Percentiles rank a stretch among this genome's conserved stretches.
phyloP scores from a whole-genome alignment of 2,888 invertebrate species.

The Dinocampus coccinellae region DNA sequence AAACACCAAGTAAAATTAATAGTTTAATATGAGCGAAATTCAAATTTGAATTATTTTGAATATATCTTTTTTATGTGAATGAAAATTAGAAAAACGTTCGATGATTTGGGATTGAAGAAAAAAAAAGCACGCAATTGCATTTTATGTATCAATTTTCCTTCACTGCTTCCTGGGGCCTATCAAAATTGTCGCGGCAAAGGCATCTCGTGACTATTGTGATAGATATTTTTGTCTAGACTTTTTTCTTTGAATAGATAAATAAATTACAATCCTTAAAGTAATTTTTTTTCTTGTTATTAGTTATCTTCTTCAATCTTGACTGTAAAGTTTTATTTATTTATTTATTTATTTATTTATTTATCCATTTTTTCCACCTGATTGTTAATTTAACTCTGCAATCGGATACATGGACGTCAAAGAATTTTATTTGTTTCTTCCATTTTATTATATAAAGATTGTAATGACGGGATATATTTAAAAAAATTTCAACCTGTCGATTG shows the following conservation, averaged over 20 bases:
- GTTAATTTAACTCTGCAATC: conserved; percentile 12
- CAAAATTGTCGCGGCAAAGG: conserved; percentile 62
- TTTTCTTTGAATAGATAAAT: conserved; percentile 59
- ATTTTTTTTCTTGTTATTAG: conserved; percentile 32
- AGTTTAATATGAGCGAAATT: too few relatives aligned
- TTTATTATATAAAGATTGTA: conserved; percentile 4
- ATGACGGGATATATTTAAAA: not conserved
- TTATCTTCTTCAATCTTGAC: conserved; percentile 6
- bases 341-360: too few relatives aligned
- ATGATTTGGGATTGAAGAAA: not conserved
- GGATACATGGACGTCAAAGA: conserved; percentile 51
- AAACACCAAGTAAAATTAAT: not conserved
- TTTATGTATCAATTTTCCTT: conserved; percentile 30
- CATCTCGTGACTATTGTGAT: conserved; percentile 67
- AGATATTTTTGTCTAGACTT: conserved; percentile 45
- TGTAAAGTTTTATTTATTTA: not conserved
- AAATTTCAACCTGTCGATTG: conserved; percentile 10
- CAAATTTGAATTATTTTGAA: too few relatives aligned
- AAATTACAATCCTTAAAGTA: conserved; percentile 55
- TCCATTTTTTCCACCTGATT: not conserved
- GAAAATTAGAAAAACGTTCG: too few relatives aligned
- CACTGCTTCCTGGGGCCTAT: conserved; percentile 58
- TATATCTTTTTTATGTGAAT: too few relatives aligned
- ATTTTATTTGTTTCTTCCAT: not conserved
- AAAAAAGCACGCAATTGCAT: not conserved